Evolutionary conservation across 2,113 vertebrate genomes (phyloP).

Genomic region (Shinisaurus crocodilurus): DNA sequence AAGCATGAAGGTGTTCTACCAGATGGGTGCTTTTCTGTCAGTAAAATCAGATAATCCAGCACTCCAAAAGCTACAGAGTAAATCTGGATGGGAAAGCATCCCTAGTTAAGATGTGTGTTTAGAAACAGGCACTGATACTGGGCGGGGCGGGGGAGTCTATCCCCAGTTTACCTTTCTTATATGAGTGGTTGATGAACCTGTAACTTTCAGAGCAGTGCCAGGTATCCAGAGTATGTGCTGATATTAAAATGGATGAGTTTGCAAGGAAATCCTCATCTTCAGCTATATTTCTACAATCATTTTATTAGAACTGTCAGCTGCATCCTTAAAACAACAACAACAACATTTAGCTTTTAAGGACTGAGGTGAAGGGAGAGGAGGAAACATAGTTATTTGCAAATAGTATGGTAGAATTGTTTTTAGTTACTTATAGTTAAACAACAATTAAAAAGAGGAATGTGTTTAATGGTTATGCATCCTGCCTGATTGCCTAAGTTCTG

Average conservation of each 20-base stretch:
- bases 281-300: not conserved
- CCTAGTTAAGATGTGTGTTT: not conserved
- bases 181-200: not conserved
- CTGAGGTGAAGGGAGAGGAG: not conserved
- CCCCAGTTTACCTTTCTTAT: not conserved
- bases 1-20: too few relatives aligned
- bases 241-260: not conserved
- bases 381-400: not conserved
- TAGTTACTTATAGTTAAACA: conserved; percentile 15
- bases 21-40: too few relatives aligned
- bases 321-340: not conserved
- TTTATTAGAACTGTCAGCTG: fast-evolving
- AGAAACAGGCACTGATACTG: not conserved
- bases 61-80: not conserved
- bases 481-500: conserved; percentile 49
- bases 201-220: not conserved
- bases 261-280: not conserved
- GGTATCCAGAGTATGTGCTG: not conserved
- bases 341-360: not conserved
- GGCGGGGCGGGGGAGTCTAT: too few relatives aligned
- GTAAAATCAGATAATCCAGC: too few relatives aligned
- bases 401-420: conserved; percentile 19
- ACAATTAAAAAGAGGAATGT: conserved; percentile 64
- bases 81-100: not conserved
- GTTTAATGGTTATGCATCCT: conserved; percentile 61